Evolutionary conservation across 2,797 vertebrate genomes (phyloP).

Genomic region (Helicolenus hilgendorfi): DNA sequence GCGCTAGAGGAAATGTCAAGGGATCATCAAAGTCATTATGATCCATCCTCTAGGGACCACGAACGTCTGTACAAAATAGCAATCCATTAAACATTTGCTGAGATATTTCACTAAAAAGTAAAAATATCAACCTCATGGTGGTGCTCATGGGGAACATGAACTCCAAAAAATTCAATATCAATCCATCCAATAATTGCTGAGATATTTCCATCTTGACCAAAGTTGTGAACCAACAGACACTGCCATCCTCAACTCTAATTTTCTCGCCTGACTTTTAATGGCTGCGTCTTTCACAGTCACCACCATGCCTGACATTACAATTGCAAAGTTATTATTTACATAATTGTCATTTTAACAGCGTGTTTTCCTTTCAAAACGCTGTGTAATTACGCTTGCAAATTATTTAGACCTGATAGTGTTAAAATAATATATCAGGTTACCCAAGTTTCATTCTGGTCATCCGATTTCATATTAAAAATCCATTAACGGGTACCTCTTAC

Average conservation of each 20-base stretch:
- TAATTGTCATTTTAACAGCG: too few species aligned
- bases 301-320: background rate
- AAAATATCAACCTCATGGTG: background rate
- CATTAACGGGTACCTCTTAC: conserved; percentile 38
- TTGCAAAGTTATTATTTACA: background rate
- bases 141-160: background rate
- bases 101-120: background rate
- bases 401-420: conserved; percentile 27
- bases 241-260: background rate
- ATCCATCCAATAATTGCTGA: background rate
- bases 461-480: conserved; percentile 40
- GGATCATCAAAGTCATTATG: background rate
- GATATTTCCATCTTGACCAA: background rate
- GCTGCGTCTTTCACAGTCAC: background rate
- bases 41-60: background rate
- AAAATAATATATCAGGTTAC: conserved; percentile 45
- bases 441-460: conserved; percentile 14
- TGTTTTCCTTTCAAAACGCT: conserved; percentile 11
- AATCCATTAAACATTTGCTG: background rate
- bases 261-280: background rate
- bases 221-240: background rate
- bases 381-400: conserved; percentile 4
- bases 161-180: background rate
- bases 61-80: background rate
- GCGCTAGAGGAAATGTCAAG: background rate